Evolutionary conservation across 2,113 vertebrate genomes (phyloP).

Genomic region (Steatornis caripensis): DNA sequence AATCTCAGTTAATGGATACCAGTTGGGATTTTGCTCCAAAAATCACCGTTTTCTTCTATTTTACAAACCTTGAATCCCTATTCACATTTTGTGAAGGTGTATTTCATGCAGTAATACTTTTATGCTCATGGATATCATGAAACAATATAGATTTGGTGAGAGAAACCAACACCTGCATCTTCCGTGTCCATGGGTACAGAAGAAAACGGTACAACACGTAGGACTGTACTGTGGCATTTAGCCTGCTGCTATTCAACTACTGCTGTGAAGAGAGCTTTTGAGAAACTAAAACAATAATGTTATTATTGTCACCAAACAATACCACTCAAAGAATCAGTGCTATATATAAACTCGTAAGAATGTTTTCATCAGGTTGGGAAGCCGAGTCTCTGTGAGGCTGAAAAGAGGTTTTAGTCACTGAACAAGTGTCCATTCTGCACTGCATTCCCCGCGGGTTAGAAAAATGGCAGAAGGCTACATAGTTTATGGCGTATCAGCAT

Average conservation of each 20-base stretch:
- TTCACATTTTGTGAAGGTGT: background rate
- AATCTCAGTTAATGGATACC: background rate
- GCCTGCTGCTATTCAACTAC: constrained; percentile 25
- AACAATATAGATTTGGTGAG: background rate
- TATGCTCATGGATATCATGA: background rate
- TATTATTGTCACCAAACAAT: constrained; percentile 72
- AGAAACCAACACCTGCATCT: background rate
- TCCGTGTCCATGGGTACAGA: background rate
- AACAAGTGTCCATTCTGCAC: constrained; percentile 70
- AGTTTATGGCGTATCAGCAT: constrained; percentile 50
- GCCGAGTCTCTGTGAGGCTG: constrained; percentile 63
- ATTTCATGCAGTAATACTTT: background rate
- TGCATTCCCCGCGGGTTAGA: constrained; percentile 64
- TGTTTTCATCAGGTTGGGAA: constrained; percentile 69
- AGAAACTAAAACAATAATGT: constrained; percentile 70
- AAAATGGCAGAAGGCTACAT: constrained; percentile 65
- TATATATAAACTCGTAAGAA: constrained; percentile 72
- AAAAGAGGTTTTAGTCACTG: constrained; percentile 62
- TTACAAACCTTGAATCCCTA: background rate
- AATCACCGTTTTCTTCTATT: background rate
- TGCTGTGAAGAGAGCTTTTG: constrained; percentile 68
- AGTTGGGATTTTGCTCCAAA: background rate
- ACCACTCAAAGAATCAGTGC: constrained; percentile 60
- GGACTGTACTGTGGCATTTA: background rate
- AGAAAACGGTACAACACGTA: constrained; percentile 2